Evolutionary conservation across 2,113 vertebrate species (phyloP), one percentile per base, ranked within the genome.

Genomic region (Cynoglossus semilaevis): DNA sequence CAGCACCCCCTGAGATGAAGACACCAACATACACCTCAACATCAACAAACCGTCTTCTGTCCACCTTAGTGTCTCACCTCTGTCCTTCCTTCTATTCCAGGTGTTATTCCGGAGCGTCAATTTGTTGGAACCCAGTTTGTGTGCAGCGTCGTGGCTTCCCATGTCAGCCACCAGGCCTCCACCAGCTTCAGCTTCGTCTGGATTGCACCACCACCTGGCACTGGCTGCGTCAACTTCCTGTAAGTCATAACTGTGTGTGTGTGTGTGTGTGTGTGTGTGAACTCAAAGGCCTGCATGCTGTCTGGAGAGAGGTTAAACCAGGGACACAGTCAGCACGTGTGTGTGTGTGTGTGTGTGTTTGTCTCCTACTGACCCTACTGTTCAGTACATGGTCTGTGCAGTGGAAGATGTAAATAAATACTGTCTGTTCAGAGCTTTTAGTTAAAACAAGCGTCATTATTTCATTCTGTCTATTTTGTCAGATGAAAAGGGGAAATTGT

Each of bases 221-320:
- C 97, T 0, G 96, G 97, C 89, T 99, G 97, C n/a, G 93, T 99
- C 86, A 97, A 98, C 84, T 99, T 99, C 83, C 93, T 99, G 97
- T 99, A 88, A 79, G 97, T 96, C 56, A 7, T 12, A 9, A 35
- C 2, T 46, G 3, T 42, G 37, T 19, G 5, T 67, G 9, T 67
- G 37, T 38, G 3, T n/a, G n/a, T 46, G 3, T 42, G 37, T 19
- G 5, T 29, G 22, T 29, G 22, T 29, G 22, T 29, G 22, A 6
- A 29, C 22, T 29, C 22, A 29, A 2, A 29, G 22, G 46, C 54
- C 19, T 56, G 36, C 52, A 61, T 47, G 9, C 47, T 54, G 15
- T 42, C 66, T 50, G 35, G 58, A 63, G 59, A 58, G 44, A 74
- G 74, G 69, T 64, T 55, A 63, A 73, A 58, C 38, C 29, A 4